Percentiles rank a stretch among this genome's conserved stretches.
Evolutionary conservation across 1,140 invertebrate species (phyloP).

Genomic region (Archivesica marissinica): DNA sequence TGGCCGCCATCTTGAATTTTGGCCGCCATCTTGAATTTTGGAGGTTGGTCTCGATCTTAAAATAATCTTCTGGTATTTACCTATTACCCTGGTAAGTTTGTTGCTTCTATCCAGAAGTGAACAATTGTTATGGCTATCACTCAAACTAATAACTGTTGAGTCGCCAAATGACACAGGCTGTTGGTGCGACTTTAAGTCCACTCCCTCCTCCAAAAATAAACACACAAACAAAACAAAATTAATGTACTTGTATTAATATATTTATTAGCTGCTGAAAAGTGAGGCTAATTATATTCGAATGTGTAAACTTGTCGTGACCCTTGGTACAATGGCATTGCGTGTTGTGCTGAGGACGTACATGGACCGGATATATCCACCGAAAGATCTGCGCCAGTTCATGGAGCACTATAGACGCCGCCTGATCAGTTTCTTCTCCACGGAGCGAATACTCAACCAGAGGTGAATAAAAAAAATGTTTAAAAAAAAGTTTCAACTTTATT

Average conservation of each 20-base stretch:
- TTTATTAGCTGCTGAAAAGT: conserved; percentile 18
- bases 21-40: too few species aligned
- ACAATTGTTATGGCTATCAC: too few species aligned
- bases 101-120: too few species aligned
- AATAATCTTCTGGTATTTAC: too few species aligned
- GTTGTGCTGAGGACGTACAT: conserved; percentile 1
- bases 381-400: conserved; percentile 26
- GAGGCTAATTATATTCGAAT: conserved; percentile 34
- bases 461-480: background rate
- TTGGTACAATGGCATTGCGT: conserved; percentile 5
- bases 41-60: too few species aligned
- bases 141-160: too few species aligned
- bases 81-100: too few species aligned
- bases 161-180: too few species aligned
- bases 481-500: too few species aligned
- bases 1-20: too few species aligned
- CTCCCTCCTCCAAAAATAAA: background rate
- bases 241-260: background rate
- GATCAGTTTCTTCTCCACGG: background rate
- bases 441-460: conserved; percentile 13
- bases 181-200: too few species aligned
- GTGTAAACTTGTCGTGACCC: background rate
- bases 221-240: background rate
- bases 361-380: conserved; percentile 24
- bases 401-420: conserved; percentile 21